A percentile compares a stretch with the other conserved stretches of the same genome.
phyloP scores from a whole-genome alignment of 1,140 invertebrate genomes.

The Drosophila truncata region DNA sequence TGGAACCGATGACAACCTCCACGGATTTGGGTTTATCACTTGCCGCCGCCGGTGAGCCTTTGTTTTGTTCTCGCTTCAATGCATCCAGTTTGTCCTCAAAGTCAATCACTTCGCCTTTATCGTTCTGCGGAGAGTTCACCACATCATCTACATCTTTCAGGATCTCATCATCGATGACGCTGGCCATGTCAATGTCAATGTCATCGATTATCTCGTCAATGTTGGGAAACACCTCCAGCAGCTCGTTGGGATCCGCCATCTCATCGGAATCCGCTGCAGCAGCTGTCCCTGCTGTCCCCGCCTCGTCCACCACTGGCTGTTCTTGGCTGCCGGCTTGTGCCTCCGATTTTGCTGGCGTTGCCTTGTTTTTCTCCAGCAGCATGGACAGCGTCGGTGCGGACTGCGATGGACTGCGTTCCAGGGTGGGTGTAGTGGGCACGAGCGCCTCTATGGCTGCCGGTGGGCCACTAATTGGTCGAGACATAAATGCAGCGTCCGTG shows the following conservation, averaged over 20 bases:
- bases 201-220: slow-evolving; percentile 80
- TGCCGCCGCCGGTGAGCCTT: background rate
- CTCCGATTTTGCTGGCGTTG: slow-evolving; percentile 74
- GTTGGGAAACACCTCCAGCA: slow-evolving; percentile 78
- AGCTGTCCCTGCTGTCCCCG: slow-evolving; percentile 4
- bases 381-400: slow-evolving; percentile 89
- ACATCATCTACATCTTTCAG: slow-evolving; percentile 68
- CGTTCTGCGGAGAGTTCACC: slow-evolving; percentile 28
- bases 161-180: slow-evolving; percentile 77
- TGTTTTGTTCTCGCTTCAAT: slow-evolving; percentile 53
- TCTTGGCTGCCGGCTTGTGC: slow-evolving; percentile 16
- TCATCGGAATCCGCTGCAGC: slow-evolving; percentile 44
- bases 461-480: slow-evolving; percentile 69
- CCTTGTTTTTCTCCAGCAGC: slow-evolving; percentile 88
- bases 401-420: slow-evolving; percentile 86
- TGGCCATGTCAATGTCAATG: slow-evolving; percentile 75
- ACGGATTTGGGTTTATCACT: slow-evolving; percentile 42
- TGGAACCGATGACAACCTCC: slow-evolving; percentile 70
- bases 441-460: slow-evolving; percentile 39
- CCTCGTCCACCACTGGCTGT: slow-evolving; percentile 24
- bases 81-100: slow-evolving; percentile 68
- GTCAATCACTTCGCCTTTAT: slow-evolving; percentile 51
- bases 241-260: slow-evolving; percentile 66
- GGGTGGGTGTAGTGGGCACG: slow-evolving; percentile 22
- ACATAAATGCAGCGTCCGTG: slow-evolving; percentile 61